Evolutionary conservation across 2,113 vertebrate genomes (phyloP).

Genomic region (Nerophis lumbriciformis): DNA sequence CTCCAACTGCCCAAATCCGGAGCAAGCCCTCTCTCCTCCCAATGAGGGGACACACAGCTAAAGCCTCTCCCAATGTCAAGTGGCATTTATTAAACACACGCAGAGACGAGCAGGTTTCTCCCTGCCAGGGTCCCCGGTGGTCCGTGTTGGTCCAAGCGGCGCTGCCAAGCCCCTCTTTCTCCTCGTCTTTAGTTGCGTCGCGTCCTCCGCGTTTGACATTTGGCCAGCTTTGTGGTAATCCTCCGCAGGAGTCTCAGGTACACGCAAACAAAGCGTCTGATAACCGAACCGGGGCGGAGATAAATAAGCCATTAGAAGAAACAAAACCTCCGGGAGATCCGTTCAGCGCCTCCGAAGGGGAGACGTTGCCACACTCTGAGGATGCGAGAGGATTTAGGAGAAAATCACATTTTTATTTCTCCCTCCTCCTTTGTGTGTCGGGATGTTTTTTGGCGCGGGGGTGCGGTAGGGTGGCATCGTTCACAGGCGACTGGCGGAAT

Average conservation of each 20-base stretch:
- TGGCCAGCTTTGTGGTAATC: constrained; percentile 54
- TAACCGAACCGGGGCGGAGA: constrained; percentile 19
- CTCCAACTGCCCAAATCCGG: constrained; percentile 66
- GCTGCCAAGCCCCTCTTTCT: constrained; percentile 51
- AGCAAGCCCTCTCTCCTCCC: constrained; percentile 55
- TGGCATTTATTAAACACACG: constrained; percentile 61
- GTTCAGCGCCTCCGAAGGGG: constrained; percentile 28
- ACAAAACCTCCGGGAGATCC: constrained; percentile 27
- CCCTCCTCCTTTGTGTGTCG: constrained; percentile 32
- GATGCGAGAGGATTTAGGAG: constrained; percentile 61
- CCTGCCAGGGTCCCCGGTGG: constrained; percentile 50
- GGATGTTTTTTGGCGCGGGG: constrained; percentile 31
- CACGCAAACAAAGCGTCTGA: constrained; percentile 33
- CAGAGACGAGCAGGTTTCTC: constrained; percentile 41
- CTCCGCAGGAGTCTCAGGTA: constrained; percentile 56
- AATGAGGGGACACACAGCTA: constrained; percentile 31
- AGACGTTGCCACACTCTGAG: constrained; percentile 32
- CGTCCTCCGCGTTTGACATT: constrained; percentile 33
- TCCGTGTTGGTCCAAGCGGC: constrained; percentile 58
- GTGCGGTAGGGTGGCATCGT: constrained; percentile 55
- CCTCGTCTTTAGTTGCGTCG: constrained; percentile 38
- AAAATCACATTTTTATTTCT: constrained; percentile 49
- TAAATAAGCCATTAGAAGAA: constrained; percentile 40
- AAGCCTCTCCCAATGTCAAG: constrained; percentile 69
- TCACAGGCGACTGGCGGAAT: constrained; percentile 45